These are phyloP conservation scores for Astatoreochromis straeleni DNA, from an alignment of 2,113 vertebrate species.

Conservation along the genomic window DNA sequence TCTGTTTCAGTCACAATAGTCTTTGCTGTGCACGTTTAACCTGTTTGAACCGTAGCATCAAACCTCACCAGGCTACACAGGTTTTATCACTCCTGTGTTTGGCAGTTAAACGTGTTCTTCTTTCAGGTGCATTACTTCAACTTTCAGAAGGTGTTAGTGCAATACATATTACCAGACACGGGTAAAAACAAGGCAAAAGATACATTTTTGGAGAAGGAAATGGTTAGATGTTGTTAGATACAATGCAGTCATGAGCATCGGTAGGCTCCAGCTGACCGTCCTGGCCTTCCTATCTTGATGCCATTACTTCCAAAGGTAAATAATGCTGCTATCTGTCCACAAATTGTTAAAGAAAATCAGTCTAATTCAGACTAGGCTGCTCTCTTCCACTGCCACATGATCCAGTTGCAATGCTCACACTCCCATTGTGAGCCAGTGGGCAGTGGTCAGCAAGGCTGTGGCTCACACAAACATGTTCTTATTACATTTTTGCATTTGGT, in stretches of 20 bases:
- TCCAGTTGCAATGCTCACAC: background rate
- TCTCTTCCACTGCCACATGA: background rate
- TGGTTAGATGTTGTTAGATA: background rate
- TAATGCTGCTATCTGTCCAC: background rate
- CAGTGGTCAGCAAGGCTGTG: background rate
- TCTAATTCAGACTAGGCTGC: background rate
- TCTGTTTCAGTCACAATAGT: background rate
- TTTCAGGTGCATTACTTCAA: background rate
- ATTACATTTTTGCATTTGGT: slow-evolving; percentile 12
- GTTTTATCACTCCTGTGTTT: background rate
- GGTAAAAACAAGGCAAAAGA: rapidly evolving
- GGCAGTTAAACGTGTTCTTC: background rate
- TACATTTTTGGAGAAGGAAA: background rate
- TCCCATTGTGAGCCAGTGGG: background rate
- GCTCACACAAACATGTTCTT: slow-evolving; percentile 2
- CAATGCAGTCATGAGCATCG: background rate
- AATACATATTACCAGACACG: background rate
- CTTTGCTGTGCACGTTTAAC: background rate
- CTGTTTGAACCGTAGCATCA: background rate
- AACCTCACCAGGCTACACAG: background rate
- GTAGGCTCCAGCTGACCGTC: background rate
- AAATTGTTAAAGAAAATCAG: background rate
- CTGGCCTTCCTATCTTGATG: background rate
- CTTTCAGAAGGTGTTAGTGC: background rate
- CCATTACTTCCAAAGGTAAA: background rate